Conservation (phyloP, 2,888 invertebrate genomes). For the Lasius platythorax region DNA sequence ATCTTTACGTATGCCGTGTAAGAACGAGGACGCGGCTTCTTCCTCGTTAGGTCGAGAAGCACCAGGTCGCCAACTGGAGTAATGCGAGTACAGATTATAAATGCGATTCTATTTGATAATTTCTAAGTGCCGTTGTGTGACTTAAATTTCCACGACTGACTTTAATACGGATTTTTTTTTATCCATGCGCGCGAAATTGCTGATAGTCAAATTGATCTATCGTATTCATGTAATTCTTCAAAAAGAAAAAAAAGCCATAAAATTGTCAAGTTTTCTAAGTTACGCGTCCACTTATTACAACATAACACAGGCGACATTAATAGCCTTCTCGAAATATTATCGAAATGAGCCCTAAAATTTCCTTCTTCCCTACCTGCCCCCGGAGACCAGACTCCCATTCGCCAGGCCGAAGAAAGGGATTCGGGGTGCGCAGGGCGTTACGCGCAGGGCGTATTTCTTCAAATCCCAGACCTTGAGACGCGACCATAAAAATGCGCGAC, state of each 20-base stretch:
- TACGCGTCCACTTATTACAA: background rate
- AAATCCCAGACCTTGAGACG: constrained; percentile 68
- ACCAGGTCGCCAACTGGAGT: background rate
- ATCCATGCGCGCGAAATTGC: background rate
- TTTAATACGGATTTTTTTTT: background rate
- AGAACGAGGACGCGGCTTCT: constrained; percentile 54
- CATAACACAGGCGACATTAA: constrained; percentile 19
- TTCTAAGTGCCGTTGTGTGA: background rate
- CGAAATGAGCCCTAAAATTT: constrained; percentile 21
- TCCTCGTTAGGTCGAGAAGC: background rate
- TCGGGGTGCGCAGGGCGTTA: constrained; percentile 11
- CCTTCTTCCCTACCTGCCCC: background rate
- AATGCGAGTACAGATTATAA: background rate
- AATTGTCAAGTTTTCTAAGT: constrained; percentile 6
- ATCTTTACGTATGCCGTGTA: constrained; percentile 71
- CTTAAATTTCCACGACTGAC: background rate
- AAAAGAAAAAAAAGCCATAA: background rate
- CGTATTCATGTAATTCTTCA: background rate
- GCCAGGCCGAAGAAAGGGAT: constrained; percentile 20
- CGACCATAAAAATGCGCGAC: constrained; percentile 68
- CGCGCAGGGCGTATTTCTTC: constrained; percentile 46
- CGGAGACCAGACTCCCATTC: constrained; percentile 9
- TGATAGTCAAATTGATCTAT: background rate
- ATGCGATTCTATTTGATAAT: background rate
- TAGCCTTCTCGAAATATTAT: constrained; percentile 16